Percentiles rank a stretch among this genome's conserved stretches.
Conservation (phyloP, 2,797 vertebrate species). For the Accipiter fasciatus region DNA sequence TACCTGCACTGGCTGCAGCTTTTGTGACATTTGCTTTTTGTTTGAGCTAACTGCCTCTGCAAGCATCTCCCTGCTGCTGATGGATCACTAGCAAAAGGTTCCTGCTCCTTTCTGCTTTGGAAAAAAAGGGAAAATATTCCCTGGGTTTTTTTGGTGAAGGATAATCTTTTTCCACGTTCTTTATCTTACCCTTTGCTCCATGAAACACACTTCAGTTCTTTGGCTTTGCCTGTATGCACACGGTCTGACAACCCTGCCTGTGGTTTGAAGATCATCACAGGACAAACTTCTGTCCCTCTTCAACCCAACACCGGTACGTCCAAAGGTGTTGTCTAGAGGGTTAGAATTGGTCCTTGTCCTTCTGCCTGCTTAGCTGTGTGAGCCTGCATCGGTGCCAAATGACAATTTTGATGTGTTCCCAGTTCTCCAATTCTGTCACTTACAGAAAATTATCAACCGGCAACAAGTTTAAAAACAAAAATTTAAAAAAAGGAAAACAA, state of each 20-base stretch:
- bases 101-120: not conserved
- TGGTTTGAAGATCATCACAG: not conserved
- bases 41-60: not conserved
- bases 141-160: not conserved
- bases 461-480: not conserved
- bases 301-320: accelerated
- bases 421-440: not conserved
- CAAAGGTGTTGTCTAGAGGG: not conserved
- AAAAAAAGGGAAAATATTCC: not conserved
- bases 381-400: not conserved
- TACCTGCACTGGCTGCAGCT: not conserved
- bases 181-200: not conserved
- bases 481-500: not conserved
- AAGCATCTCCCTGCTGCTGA: not conserved
- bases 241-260: not conserved
- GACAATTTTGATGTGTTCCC: not conserved
- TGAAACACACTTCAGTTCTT: not conserved
- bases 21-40: not conserved
- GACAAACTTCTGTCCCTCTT: not conserved
- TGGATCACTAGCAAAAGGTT: not conserved
- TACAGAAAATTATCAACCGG: not conserved
- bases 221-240: not conserved
- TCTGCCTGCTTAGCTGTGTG: not conserved
- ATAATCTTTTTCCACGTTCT: not conserved
- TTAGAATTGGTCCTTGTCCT: not conserved